Evolutionary conservation across 2,888 invertebrate genomes (phyloP).

Genomic region (Kuschelorhynchus macadamiae): DNA sequence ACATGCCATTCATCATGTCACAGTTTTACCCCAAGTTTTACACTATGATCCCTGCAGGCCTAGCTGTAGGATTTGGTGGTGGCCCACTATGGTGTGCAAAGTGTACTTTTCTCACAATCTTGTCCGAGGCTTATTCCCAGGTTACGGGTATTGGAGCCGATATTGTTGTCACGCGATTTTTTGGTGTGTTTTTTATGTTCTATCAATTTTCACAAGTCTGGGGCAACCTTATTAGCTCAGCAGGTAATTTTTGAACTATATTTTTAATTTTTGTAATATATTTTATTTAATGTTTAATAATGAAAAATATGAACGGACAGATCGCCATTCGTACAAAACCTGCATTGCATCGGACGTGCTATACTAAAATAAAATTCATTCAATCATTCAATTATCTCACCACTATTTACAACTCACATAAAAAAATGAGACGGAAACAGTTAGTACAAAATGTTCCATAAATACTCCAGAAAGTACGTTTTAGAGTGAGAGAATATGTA

Average conservation of each 20-base stretch:
- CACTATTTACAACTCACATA: too few relatives aligned
- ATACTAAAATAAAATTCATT: too few relatives aligned
- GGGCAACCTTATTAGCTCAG: slow-evolving; percentile 92
- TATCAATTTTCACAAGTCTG: slow-evolving; percentile 96
- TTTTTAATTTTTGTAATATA: not conserved
- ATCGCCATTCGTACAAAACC: too few relatives aligned
- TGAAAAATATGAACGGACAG: too few relatives aligned
- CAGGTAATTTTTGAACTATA: slow-evolving; percentile 71
- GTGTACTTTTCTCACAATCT: slow-evolving; percentile 92
- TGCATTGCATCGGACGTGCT: too few relatives aligned
- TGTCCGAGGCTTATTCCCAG: slow-evolving; percentile 83
- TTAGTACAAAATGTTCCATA: too few relatives aligned
- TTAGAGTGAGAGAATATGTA: too few relatives aligned
- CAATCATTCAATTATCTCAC: too few relatives aligned
- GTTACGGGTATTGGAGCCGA: slow-evolving; percentile 79
- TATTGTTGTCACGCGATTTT: slow-evolving; percentile 90
- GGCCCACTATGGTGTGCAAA: slow-evolving; percentile 97
- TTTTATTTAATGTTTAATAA: not conserved
- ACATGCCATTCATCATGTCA: slow-evolving; percentile 91
- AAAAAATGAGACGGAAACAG: too few relatives aligned
- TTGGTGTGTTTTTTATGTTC: slow-evolving; percentile 96
- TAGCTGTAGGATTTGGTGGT: slow-evolving; percentile 89
- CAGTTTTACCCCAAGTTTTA: slow-evolving; percentile 91
- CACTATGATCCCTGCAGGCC: slow-evolving; percentile 86
- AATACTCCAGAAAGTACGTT: too few relatives aligned